Evolutionary conservation across 2,113 vertebrate genomes (phyloP).

Genomic region (Passer montanus): DNA sequence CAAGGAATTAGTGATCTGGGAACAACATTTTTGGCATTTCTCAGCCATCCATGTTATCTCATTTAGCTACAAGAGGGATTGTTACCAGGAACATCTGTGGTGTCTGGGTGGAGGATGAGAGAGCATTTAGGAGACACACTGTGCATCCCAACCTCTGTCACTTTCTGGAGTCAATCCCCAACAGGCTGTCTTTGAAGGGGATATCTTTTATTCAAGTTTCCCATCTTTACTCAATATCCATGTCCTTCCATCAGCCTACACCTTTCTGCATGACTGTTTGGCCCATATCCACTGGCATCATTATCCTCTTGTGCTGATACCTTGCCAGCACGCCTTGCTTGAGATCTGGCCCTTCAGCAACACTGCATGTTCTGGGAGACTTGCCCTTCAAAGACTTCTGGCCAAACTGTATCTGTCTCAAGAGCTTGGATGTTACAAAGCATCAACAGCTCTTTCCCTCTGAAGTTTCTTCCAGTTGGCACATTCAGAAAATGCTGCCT

Average conservation of each 20-base stretch:
- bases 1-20: not conserved
- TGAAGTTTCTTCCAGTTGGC: not conserved
- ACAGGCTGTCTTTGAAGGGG: not conserved
- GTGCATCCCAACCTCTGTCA: not conserved
- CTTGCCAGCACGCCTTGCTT: not conserved
- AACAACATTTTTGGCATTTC: slow-evolving; percentile 10
- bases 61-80: not conserved
- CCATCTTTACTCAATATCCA: not conserved
- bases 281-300: not conserved
- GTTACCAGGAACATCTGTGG: not conserved
- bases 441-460: not conserved
- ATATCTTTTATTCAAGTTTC: not conserved
- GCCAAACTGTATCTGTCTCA: not conserved
- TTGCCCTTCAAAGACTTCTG: not conserved
- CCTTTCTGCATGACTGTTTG: not conserved
- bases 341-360: not conserved
- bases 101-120: not conserved
- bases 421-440: not conserved
- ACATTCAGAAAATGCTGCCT: not conserved
- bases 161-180: not conserved
- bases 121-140: not conserved
- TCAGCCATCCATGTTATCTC: not conserved
- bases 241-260: not conserved
- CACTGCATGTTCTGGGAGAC: not conserved
- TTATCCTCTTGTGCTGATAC: not conserved